Base-by-base conservation (phyloP, 1,140 invertebrate genomes). In the Stratiolaelaps scimitus region DNA sequence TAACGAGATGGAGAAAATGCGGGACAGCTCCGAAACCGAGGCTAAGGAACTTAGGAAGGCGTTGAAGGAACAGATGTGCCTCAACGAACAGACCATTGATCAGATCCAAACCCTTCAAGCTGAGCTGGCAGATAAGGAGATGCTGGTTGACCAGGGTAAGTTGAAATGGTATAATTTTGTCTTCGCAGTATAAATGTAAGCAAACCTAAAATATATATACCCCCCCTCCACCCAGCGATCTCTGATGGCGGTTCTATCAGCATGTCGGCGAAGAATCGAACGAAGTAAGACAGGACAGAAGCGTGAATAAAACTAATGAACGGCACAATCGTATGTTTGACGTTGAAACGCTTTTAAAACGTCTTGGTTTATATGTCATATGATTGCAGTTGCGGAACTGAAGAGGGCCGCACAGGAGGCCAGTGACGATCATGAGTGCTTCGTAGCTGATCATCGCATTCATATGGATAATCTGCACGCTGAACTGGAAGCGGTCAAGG, bases 371-470 rank as follows among this genome's bases (percentile, higher is more conserved):
- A 40, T 40, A 10, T 40, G 4, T 40, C 10, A 40, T 40, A 10
- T 40, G 34, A 40, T 40, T 40, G 34, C 53, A 60, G 53, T 60
- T 26, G 23, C n/a, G 17, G 53, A 60, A 17, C 10, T 60, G 53
- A 60, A 60, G 23, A 26, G 20, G 26, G 17, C n/a, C 26, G 26
- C 34, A 23, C 53, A 26, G 20, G 23, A 60, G 1, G 53, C 53
- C 15, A 23, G 26, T 15, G 53, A 15, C 4, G 2, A 26, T 23
- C 26, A 34, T 17, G 53, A 60, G 34, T 60, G 15, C 2, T 34
- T 60, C 23, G 23, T 60, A 17, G 53, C 10, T 5, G 17, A 60
- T 17, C 2, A 17, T 20, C 53, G 34, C 15, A 60, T 60, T 2
- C n/a, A 60, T 5, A 23, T 60, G 17, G 34, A 60, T 26, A 29